A percentile compares a stretch with the other conserved stretches of the same genome.
These are phyloP conservation scores for Eubucco bourcierii DNA, from an alignment of 2,113 vertebrate genomes.

Conservation along the genomic window DNA sequence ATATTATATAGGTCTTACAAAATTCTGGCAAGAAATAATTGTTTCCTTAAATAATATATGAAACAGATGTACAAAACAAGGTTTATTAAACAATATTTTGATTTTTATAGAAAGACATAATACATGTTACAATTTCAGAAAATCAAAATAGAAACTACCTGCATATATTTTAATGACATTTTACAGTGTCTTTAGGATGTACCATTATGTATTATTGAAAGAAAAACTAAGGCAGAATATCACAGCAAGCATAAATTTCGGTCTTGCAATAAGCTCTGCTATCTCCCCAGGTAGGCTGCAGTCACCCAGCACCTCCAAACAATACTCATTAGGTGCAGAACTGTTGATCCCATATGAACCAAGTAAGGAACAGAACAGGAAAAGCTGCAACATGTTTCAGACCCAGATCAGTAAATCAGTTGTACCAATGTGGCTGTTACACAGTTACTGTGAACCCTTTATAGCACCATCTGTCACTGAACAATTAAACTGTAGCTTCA, in stretches of 20 bases:
- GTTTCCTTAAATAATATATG: neutral
- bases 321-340: neutral
- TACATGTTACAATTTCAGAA: neutral
- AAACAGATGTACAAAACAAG: neutral
- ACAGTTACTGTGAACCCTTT: neutral
- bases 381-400: neutral
- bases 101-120: neutral
- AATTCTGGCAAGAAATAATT: neutral
- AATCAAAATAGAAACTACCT: neutral
- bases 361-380: neutral
- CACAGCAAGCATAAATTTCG: neutral
- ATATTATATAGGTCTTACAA: neutral
- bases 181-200: neutral
- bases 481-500: neutral
- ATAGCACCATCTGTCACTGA: neutral
- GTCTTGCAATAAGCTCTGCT: neutral
- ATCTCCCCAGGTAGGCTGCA: neutral
- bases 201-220: neutral
- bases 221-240: neutral
- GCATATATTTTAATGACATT: neutral
- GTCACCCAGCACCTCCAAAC: fast-evolving
- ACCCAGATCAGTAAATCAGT: neutral
- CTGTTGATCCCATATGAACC: neutral
- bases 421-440: neutral
- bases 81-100: neutral